Evolutionary conservation across 2,797 vertebrate species (phyloP).

Genomic region (Ara ararauna): DNA sequence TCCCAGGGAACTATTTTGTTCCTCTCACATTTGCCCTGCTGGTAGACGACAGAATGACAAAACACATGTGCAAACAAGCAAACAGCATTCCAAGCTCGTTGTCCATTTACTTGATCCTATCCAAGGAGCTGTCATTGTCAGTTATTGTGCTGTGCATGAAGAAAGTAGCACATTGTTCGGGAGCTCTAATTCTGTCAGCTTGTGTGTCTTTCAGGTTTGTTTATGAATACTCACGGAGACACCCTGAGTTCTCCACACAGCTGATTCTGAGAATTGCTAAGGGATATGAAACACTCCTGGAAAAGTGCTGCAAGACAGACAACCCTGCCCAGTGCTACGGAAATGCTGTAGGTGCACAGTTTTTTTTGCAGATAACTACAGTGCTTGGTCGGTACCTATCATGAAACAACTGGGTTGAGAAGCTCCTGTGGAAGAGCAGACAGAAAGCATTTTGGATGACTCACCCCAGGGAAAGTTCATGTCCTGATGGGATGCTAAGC

Average conservation of each 20-base stretch:
- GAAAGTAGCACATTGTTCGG: fast-evolving
- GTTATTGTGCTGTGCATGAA: background rate
- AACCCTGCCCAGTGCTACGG: constrained; percentile 40
- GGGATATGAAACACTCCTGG: constrained; percentile 62
- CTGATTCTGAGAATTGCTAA: constrained; percentile 58
- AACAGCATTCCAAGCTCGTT: background rate
- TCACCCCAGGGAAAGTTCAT: background rate
- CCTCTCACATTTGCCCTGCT: background rate
- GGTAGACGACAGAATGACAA: background rate
- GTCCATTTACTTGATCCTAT: background rate
- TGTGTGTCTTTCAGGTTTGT: constrained; percentile 63
- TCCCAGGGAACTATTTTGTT: background rate
- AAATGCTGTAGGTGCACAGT: constrained; percentile 64
- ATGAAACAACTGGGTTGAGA: background rate
- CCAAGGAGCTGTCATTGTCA: background rate
- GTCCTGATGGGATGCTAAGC: background rate
- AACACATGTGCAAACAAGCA: background rate
- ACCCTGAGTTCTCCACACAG: constrained; percentile 4
- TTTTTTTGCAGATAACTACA: background rate
- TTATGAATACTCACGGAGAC: constrained; percentile 67
- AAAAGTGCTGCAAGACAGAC: constrained; percentile 72
- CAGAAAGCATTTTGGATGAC: background rate
- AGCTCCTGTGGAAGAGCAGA: background rate
- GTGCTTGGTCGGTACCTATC: background rate
- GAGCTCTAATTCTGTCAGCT: background rate